These are phyloP conservation scores for Clunio marinus DNA, from an alignment of 2,888 invertebrate genomes.

Conservation along the genomic window DNA sequence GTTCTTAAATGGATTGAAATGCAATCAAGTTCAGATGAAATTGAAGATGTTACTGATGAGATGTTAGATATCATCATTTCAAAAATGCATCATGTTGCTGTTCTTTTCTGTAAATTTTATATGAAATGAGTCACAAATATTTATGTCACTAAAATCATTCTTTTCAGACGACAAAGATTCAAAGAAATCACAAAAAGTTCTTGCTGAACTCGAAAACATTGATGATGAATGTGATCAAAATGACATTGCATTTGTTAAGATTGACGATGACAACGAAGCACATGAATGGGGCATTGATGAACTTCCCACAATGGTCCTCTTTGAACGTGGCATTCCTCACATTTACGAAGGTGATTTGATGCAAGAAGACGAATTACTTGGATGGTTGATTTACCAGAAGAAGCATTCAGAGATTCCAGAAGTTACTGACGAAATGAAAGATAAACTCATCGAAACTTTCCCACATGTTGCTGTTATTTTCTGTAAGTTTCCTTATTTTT, in stretches of 20 bases:
- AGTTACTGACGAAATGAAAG: conserved; percentile 91
- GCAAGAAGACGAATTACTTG: conserved; percentile 84
- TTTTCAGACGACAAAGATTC: conserved; percentile 79
- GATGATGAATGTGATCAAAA: conserved; percentile 92
- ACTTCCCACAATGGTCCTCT: conserved; percentile 68
- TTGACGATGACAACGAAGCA: conserved; percentile 81
- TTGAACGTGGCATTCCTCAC: conserved; percentile 69
- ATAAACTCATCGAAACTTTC: conserved; percentile 75
- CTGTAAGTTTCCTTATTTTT: conserved; percentile 60
- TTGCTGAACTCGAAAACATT: conserved; percentile 82
- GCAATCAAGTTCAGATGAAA: conserved; percentile 82
- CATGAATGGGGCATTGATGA: conserved; percentile 83
- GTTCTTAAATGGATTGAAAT: conserved; percentile 81
- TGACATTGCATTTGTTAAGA: conserved; percentile 87
- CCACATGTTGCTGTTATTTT: conserved; percentile 84
- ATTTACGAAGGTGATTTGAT: conserved; percentile 78
- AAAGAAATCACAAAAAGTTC: conserved; percentile 81
- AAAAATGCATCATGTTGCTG: conserved; percentile 84
- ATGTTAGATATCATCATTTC: conserved; percentile 86
- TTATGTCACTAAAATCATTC: conserved; percentile 40
- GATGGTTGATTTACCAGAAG: conserved; percentile 87
- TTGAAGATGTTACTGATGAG: conserved; percentile 91
- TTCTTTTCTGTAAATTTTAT: conserved; percentile 77
- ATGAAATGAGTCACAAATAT: conserved; percentile 30
- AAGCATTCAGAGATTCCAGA: conserved; percentile 87